Base-by-base conservation (phyloP, 2,797 vertebrate genomes). In the Ptychadena robeensis region DNA sequence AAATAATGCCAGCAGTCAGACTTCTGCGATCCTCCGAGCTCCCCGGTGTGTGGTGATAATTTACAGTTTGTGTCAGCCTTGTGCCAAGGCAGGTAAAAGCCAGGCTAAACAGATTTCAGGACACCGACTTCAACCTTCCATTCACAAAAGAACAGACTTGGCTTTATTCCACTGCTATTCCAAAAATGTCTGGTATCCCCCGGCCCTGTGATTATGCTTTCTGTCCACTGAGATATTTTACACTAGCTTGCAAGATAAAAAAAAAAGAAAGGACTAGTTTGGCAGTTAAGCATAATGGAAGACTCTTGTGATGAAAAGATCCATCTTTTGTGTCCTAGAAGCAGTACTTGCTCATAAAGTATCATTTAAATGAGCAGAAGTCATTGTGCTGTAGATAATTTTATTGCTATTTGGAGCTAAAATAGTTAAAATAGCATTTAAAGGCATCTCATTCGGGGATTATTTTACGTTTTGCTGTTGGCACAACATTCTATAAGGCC, bases 141-240 rank as follows among this genome's bases (percentile, higher is more conserved):
- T 32, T 40, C 75, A 63, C 65, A 81, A 0, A 67, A 73, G 85
- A 40, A 78, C 10, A 61, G 79, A 30, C 67, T 85, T 65, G 82
- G 79, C 72, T 82, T 53, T 68, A 35, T 86, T 88, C 86, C 80
- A 77, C 61, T 65, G 68, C 86, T 79, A 70, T 9, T 84, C 77
- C 77, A 84, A 84, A 84, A 80, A 84, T 84, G 82, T 44, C 27
- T 78, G 84, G 48, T 79, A 82, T 82, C 80, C 69, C 63, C 75
- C 38, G 32, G 59, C 77, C 79, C 76, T 48, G 77, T 70, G 76
- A 74, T 84, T 80, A 80, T 80, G 31, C 32, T 74, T 80, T 70
- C 80, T 74, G 64, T 67, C 37, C 66, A 59, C 71, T 59, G 38
- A 64, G 80, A 79, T 75, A 74, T 75, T 74, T 80, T 63, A 74